Conservation (phyloP, 2,797 vertebrate genomes). For the Threskiornis aethiopicus region DNA sequence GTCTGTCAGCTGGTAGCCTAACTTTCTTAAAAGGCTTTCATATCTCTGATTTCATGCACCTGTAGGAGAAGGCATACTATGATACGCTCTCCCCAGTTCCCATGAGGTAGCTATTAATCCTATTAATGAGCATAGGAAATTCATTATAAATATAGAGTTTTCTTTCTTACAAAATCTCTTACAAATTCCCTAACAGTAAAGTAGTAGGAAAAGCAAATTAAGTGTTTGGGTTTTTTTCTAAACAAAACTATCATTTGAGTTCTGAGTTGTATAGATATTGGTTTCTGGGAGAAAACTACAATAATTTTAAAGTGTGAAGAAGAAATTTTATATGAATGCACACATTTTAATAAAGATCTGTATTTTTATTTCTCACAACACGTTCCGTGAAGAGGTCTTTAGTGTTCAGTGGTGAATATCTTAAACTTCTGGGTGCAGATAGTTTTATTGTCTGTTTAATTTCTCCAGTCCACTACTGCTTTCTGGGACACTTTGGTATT, state of each 20-base stretch:
- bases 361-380: not conserved
- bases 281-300: not conserved
- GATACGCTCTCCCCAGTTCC: not conserved
- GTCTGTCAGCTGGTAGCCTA: not conserved
- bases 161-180: not conserved
- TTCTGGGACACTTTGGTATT: not conserved
- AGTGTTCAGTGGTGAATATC: not conserved
- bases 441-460: not conserved
- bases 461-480: not conserved
- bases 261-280: not conserved
- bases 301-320: not conserved
- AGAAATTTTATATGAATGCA: not conserved
- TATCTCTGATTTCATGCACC: not conserved
- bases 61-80: not conserved
- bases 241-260: not conserved
- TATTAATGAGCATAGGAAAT: not conserved
- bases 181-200: not conserved
- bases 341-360: not conserved
- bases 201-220: not conserved
- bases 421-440: not conserved
- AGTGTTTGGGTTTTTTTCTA: not conserved
- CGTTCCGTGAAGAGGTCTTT: not conserved
- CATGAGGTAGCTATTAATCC: not conserved
- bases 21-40: not conserved
- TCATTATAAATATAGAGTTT: rapidly evolving